A percentile compares a stretch with the other conserved stretches of the same genome.
Evolutionary conservation across 2,888 invertebrate species (phyloP).

Genomic region (Euzophera pinguis): DNA sequence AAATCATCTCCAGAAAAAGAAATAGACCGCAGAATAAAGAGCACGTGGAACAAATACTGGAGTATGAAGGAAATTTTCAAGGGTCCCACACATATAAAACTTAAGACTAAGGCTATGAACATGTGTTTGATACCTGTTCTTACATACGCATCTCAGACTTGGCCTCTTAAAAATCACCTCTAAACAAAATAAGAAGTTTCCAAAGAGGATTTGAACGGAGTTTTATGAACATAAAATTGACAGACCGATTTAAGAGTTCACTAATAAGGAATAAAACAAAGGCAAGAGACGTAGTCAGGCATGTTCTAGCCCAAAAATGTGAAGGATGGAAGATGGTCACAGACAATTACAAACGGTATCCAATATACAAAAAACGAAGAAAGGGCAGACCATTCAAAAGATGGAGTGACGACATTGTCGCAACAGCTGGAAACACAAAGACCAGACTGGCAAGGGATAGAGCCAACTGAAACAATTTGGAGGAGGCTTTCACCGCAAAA

Average conservation of each 20-base stretch:
- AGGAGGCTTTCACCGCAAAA: too few species aligned
- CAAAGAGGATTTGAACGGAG: conserved; percentile 8
- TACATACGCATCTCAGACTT: conserved; percentile 9
- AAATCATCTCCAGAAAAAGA: conserved; percentile 9
- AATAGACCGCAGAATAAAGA: conserved; percentile 13
- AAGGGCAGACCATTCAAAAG: conserved; percentile 15
- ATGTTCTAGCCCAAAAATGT: too few species aligned
- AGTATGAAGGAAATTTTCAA: conserved; percentile 14
- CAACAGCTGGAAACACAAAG: conserved; percentile 12
- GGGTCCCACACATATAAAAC: neutral
- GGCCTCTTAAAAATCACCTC: too few species aligned
- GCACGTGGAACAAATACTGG: conserved; percentile 16
- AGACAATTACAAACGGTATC: too few species aligned
- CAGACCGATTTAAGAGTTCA: neutral
- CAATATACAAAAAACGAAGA: conserved; percentile 1
- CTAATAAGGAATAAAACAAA: neutral
- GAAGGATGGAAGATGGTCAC: too few species aligned
- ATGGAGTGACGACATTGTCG: conserved; percentile 15
- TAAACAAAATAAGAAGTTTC: conserved; percentile 4
- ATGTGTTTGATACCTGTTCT: conserved; percentile 7
- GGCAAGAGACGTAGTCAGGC: too few species aligned
- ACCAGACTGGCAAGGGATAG: conserved; percentile 6
- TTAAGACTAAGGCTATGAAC: conserved; percentile 8
- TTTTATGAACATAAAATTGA: neutral
- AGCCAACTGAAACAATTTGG: neutral